These are phyloP conservation scores for Oreochromis aureus DNA, from an alignment of 2,113 vertebrate genomes.

Conservation along the genomic window DNA sequence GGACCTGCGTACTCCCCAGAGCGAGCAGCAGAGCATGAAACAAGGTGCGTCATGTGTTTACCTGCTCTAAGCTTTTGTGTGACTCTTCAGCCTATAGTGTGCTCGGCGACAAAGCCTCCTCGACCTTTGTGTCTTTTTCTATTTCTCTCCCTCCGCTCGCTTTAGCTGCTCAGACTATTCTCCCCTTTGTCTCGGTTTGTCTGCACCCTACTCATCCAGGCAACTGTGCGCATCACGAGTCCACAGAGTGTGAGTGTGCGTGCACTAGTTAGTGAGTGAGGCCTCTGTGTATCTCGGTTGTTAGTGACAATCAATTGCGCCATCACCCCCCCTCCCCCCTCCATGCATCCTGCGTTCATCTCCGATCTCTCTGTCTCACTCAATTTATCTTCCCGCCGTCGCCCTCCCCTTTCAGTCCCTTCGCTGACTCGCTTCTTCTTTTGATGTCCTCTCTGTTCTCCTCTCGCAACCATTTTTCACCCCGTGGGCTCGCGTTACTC, in stretches of 20 bases:
- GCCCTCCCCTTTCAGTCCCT: background rate
- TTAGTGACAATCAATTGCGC: background rate
- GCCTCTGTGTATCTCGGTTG: background rate
- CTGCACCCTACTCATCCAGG: background rate
- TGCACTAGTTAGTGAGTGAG: background rate
- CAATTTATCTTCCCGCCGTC: background rate
- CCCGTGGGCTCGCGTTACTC: background rate
- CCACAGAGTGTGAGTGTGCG: background rate
- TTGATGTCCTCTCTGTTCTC: background rate
- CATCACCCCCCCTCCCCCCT: background rate
- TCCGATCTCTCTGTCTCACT: constrained; percentile 13
- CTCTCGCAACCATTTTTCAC: background rate
- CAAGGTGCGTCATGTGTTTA: constrained; percentile 1
- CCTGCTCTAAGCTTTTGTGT: background rate
- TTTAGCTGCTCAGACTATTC: background rate
- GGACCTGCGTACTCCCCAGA: background rate
- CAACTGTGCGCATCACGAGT: background rate
- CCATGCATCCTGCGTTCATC: background rate
- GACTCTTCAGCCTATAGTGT: background rate
- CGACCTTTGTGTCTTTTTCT: background rate
- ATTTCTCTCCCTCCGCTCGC: background rate
- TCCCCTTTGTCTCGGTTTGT: background rate
- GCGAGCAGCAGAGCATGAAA: background rate
- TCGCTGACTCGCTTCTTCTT: background rate
- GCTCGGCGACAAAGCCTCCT: background rate